phyloP scores from a whole-genome alignment of 1,140 invertebrate species.

The Polypedilum vanderplanki region DNA sequence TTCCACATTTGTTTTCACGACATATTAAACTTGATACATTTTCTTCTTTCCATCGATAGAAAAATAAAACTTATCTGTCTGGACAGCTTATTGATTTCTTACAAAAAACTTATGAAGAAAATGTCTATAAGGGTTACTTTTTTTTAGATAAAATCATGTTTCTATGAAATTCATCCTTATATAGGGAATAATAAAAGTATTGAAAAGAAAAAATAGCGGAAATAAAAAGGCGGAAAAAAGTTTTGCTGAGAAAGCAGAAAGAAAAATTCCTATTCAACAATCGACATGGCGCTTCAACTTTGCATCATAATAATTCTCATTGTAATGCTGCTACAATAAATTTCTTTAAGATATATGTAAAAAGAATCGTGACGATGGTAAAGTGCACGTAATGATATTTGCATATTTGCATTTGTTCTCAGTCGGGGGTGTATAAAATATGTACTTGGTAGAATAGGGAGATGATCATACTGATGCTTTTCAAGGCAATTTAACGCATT shows the following conservation, averaged over 20 bases:
- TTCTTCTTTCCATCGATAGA: background rate
- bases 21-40: background rate
- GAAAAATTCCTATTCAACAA: background rate
- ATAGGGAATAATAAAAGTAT: background rate
- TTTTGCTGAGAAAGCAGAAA: background rate
- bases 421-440: background rate
- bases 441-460: background rate
- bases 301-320: background rate
- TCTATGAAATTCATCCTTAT: background rate
- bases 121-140: background rate
- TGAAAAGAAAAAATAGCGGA: background rate
- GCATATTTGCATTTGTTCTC: slow-evolving; percentile 3
- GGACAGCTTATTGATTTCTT: background rate
- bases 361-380: background rate
- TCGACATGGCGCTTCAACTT: slow-evolving; percentile 16
- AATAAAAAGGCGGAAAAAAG: background rate
- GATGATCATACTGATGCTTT: too few relatives aligned
- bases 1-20: background rate
- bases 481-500: background rate
- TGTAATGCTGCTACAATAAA: background rate
- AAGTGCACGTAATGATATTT: slow-evolving; percentile 2
- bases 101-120: background rate
- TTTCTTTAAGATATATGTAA: background rate
- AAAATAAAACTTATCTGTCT: background rate
- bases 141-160: background rate